Base-by-base conservation (phyloP, 2,888 invertebrate species). In the Spialia ferax region DNA sequence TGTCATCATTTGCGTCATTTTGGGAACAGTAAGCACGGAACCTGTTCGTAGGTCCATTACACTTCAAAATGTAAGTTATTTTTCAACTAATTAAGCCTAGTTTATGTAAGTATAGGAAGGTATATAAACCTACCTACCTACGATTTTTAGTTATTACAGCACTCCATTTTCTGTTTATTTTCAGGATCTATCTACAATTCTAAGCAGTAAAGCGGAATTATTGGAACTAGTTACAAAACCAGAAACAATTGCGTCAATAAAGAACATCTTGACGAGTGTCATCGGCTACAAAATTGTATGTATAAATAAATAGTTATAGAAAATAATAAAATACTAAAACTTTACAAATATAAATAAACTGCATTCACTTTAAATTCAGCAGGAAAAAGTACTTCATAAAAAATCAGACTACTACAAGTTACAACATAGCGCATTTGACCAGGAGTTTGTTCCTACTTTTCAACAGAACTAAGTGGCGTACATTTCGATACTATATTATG, bases 251-350 rank as follows among this genome's bases (percentile, higher is more conserved):
- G 20, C 56, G 2, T 50, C 45, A n/a, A 5, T 64, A 6, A 22
- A 29, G 23, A 57, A 22, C 15, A 32, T 64, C 0, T 22, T 57
- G 7, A 64, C 57, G 18, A 64, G 45, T 35, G 26, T 50, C 6
- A 35, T 64, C 11, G 64, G 64, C 18, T 56, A 32, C 48, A 64
- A 64, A 64, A 48, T 64, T 2, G 64, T 64, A 57, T 50, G 64
- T 64, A 64, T 13, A 11, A 29, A 18, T 3, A 26, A 11, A 2
- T 32, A 32, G 10, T 32, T 26, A 26, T 4, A 26, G 6, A 4
- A 26, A 26, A 4, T 26, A 26, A 4, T 26, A 26, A 26, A 26
- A 26, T n/a, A n/a, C n/a, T n/a, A n/a, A n/a, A n/a, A n/a, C n/a
- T n/a, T n/a, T n/a, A n/a, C n/a, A n/a, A n/a, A n/a, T n/a, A n/a